Evolutionary conservation across 1,140 invertebrate species (phyloP).

Genomic region (Drosophila sulfurigaster): DNA sequence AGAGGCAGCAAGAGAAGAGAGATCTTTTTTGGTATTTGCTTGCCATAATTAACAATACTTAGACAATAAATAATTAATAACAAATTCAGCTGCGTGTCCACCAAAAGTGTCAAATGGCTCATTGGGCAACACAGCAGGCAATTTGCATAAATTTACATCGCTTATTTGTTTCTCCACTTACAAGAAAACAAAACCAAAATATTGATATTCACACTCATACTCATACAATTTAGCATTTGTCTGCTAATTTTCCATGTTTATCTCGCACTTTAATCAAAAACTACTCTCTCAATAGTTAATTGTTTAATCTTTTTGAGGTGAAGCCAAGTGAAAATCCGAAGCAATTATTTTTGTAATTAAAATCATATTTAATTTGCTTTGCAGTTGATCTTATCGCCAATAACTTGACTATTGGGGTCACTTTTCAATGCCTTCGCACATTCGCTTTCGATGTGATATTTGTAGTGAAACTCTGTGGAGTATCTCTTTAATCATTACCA

Average conservation of each 20-base stretch:
- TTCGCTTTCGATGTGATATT: background rate
- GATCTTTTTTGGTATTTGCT: slow-evolving; percentile 43
- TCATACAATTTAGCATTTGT: background rate
- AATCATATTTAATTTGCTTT: background rate
- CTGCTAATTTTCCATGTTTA: background rate
- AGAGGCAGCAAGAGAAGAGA: slow-evolving; percentile 28
- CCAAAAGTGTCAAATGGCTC: slow-evolving; percentile 77
- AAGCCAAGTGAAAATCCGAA: background rate
- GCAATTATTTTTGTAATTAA: slow-evolving; percentile 1
- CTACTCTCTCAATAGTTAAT: background rate
- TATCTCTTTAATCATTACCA: background rate
- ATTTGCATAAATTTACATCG: slow-evolving; percentile 78
- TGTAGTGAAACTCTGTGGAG: background rate
- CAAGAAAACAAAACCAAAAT: slow-evolving; percentile 3
- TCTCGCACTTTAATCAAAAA: background rate
- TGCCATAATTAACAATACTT: slow-evolving; percentile 75
- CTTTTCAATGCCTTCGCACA: background rate
- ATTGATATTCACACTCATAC: background rate
- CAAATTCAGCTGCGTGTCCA: slow-evolving; percentile 61
- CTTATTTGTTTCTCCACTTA: slow-evolving; percentile 32
- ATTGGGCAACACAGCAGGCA: slow-evolving; percentile 75
- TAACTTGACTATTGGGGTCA: background rate
- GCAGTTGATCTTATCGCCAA: background rate
- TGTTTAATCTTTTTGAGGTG: background rate
- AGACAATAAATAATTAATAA: slow-evolving; percentile 80